Evolutionary conservation across 2,113 vertebrate genomes (phyloP).

Genomic region (Alexandromys fortis): DNA sequence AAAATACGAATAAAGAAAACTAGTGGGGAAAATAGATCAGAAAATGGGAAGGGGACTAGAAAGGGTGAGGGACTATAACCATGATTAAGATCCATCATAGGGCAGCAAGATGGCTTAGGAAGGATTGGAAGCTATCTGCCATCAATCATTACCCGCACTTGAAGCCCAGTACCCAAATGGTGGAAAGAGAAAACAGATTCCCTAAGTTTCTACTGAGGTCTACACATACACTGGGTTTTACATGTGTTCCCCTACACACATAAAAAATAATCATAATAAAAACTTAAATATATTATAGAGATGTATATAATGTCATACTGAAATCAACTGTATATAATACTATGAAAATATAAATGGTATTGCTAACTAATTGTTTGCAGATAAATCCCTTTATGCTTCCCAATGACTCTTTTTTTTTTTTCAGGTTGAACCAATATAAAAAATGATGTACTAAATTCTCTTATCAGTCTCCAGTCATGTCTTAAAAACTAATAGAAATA

Average conservation of each 20-base stretch:
- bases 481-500: background rate
- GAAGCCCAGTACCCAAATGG: background rate
- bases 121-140: background rate
- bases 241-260: background rate
- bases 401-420: background rate
- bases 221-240: background rate
- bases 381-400: background rate
- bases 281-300: background rate
- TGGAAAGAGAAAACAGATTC: background rate
- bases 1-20: background rate
- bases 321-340: background rate
- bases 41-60: background rate
- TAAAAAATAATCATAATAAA: background rate
- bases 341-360: background rate
- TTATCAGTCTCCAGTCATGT: background rate
- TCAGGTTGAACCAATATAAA: background rate
- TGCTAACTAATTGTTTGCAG: background rate
- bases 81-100: background rate
- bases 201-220: background rate
- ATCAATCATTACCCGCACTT: background rate
- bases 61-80: background rate
- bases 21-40: background rate
- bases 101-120: background rate
- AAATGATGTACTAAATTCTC: background rate
- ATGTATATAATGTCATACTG: background rate